Conservation (phyloP, 2,888 invertebrate genomes). For the Cerastis rubricosa region DNA sequence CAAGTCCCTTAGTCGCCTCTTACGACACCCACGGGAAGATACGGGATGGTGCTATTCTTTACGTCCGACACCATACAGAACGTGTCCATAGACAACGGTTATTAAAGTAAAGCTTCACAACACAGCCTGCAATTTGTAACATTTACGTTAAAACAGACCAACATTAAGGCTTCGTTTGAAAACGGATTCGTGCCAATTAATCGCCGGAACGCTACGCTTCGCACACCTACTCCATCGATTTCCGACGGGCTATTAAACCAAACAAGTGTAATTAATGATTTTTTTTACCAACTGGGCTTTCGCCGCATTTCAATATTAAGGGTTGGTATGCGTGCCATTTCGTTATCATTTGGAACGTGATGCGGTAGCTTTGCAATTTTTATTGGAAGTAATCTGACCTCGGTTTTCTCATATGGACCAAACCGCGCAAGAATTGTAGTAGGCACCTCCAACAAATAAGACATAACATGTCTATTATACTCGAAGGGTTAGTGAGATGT, state of each 20-base stretch:
- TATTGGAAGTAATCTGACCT: neutral
- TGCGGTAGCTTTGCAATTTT: neutral
- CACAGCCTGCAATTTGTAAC: neutral
- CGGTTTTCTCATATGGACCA: neutral
- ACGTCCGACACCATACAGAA: too few species aligned
- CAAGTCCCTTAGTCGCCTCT: too few species aligned
- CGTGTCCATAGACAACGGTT: neutral
- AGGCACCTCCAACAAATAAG: neutral
- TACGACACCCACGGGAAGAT: too few species aligned
- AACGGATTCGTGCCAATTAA: neutral
- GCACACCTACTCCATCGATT: neutral
- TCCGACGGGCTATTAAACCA: neutral
- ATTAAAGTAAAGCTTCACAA: neutral
- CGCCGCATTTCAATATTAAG: neutral
- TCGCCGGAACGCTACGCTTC: neutral
- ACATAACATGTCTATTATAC: too few species aligned
- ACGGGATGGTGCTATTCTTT: too few species aligned
- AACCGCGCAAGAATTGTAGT: neutral
- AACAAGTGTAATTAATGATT: neutral
- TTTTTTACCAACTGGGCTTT: neutral
- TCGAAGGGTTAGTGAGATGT: too few species aligned
- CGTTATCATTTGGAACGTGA: neutral
- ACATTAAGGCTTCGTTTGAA: neutral
- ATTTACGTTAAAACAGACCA: neutral
- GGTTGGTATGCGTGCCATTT: neutral